Conservation (phyloP, 2,113 vertebrate species). For the Pseudopodoces humilis region DNA sequence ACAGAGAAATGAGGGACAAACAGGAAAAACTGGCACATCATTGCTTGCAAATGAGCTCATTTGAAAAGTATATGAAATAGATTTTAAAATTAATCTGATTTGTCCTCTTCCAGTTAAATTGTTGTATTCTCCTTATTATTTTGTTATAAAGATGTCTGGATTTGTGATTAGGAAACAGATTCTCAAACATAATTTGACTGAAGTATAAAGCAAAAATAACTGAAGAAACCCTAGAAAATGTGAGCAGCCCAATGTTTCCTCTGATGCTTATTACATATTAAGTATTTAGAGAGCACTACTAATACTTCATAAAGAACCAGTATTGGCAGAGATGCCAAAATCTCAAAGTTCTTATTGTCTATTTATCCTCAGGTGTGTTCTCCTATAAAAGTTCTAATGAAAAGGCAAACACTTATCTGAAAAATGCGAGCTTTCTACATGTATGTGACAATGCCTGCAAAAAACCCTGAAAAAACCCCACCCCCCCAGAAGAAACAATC, state of each 20-base stretch:
- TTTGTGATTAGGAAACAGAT: slow-evolving; percentile 4
- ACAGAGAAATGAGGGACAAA: background rate
- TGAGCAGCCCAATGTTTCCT: background rate
- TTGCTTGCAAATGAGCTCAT: slow-evolving; percentile 21
- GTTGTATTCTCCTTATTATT: background rate
- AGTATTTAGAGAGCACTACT: background rate
- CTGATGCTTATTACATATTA: background rate
- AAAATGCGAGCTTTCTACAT: background rate
- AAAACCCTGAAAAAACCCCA: background rate
- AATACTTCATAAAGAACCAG: background rate
- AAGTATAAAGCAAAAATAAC: background rate
- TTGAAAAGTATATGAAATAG: slow-evolving; percentile 5
- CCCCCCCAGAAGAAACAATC: background rate
- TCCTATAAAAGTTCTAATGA: background rate
- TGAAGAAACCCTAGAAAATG: background rate
- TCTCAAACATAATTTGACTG: background rate
- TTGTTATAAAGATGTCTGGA: background rate
- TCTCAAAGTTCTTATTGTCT: background rate
- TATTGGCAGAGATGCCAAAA: background rate
- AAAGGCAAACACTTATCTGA: background rate
- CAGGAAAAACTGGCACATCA: background rate
- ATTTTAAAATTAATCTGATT: slow-evolving; percentile 38
- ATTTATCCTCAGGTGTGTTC: background rate
- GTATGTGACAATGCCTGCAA: background rate
- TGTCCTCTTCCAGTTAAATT: slow-evolving; percentile 52